phyloP scores from a whole-genome alignment of 2,113 vertebrate genomes.

The Oceanodroma tethys region DNA sequence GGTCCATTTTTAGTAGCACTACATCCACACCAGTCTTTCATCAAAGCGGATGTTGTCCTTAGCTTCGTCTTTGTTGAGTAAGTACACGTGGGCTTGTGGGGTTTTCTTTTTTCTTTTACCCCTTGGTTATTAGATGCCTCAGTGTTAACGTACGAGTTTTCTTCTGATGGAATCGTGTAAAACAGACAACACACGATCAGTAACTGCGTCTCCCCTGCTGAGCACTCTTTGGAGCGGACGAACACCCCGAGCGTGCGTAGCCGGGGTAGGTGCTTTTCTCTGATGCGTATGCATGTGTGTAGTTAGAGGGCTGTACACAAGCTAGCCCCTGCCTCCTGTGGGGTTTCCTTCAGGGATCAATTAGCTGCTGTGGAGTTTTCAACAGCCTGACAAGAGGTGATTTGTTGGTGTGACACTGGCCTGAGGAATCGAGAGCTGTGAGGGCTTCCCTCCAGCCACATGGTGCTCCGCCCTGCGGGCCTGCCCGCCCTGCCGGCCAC shows the following conservation, averaged over 20 bases:
- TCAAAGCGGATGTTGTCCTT: background rate
- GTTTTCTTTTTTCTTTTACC: background rate
- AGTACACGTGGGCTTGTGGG: background rate
- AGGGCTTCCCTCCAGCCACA: background rate
- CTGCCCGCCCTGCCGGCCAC: background rate
- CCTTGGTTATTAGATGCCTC: background rate
- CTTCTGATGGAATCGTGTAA: background rate
- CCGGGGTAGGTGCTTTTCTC: background rate
- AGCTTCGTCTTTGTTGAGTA: background rate
- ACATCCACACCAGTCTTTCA: background rate
- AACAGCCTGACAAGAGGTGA: background rate
- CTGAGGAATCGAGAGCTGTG: background rate
- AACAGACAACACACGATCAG: fast-evolving
- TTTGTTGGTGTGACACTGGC: background rate
- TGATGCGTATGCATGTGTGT: fast-evolving
- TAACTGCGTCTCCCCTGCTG: background rate
- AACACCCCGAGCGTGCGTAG: fast-evolving
- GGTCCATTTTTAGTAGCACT: background rate
- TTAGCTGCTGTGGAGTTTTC: background rate
- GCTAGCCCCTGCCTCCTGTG: background rate
- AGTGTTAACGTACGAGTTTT: background rate
- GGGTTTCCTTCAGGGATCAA: background rate
- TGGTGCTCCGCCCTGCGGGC: background rate
- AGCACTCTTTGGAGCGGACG: fast-evolving
- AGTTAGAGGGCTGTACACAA: background rate